These are phyloP conservation scores for Rhagonycha fulva DNA, from an alignment of 2,888 invertebrate species.

Conservation along the genomic window DNA sequence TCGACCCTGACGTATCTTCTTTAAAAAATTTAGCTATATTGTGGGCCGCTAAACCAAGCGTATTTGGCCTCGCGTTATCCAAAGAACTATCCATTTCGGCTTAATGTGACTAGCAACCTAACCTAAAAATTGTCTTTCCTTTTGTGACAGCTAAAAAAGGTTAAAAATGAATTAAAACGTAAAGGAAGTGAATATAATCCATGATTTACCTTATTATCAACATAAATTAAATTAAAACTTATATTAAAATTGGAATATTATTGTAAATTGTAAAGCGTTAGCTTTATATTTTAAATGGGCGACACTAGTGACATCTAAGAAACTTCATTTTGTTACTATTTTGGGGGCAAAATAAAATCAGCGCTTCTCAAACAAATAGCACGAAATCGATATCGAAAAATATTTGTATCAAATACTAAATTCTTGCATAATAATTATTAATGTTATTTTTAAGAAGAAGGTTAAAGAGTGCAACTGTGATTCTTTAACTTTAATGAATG, in stretches of 20 bases:
- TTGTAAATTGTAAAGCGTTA: neutral
- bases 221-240: neutral
- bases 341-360: neutral
- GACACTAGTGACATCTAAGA: neutral
- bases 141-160: neutral
- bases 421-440: no score
- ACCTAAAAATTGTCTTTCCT: neutral
- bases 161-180: neutral
- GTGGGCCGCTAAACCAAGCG: conserved; percentile 75
- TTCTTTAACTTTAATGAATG: no score
- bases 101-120: neutral
- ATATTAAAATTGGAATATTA: neutral
- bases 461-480: no score
- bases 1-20: conserved; percentile 72
- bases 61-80: conserved; percentile 53
- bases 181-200: neutral
- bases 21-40: conserved; percentile 77
- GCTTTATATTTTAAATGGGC: neutral
- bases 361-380: neutral
- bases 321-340: neutral
- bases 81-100: conserved; percentile 6
- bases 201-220: neutral
- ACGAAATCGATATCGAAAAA: no score
- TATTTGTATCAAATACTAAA: no score
- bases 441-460: no score